Base-by-base conservation (phyloP, 1,140 invertebrate genomes). In the Aphis gossypii region DNA sequence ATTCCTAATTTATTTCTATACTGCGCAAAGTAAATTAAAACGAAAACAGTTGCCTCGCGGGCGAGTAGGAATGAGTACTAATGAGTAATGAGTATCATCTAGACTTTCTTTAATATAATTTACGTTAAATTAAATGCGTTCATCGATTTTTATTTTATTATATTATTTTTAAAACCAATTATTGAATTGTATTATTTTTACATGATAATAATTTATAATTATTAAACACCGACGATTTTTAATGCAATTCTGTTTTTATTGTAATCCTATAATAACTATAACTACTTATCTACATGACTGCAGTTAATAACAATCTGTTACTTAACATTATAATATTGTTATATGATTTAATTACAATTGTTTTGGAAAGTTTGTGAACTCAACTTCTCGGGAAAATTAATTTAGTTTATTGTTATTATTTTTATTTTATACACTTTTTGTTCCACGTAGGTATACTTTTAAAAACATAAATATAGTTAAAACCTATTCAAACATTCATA, bases 321-420 rank as follows among this genome's bases (percentile, higher is more conserved):
- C n/a, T 76, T 76, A 76, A 76, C 60, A 76, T n/a, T 1, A 68
- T n/a, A 30, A 68, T 76, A n/a, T 76, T n/a, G 18, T 76, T 25
- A 30, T 25, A 30, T 8, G 30, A 76, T n/a, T 76, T n/a, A 76
- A n/a, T 76, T 76, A 18, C 4, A 76, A 76, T n/a, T n/a, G 60
- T 76, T 76, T 76, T 76, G n/a, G 60, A 76, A 76, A 76, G 60
- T n/a, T 76, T 76, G 60, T 76, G 60, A 76, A 76, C 30, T 76
- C 30, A 18, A n/a, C n/a, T 76, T 76, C 60, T 5, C 14, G n/a
- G 60, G n/a, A 76, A 76, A 76, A 76, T 18, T 30, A n/a, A n/a
- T 68, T 68, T 8, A 4, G 60, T 68, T 68, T n/a, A 68, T 68
- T 68, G 60, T 76, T 76, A 76, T 30, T 60, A 30, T 60, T 30